Base-by-base conservation (phyloP, 2,113 vertebrate genomes). In the Plestiodon gilberti region DNA sequence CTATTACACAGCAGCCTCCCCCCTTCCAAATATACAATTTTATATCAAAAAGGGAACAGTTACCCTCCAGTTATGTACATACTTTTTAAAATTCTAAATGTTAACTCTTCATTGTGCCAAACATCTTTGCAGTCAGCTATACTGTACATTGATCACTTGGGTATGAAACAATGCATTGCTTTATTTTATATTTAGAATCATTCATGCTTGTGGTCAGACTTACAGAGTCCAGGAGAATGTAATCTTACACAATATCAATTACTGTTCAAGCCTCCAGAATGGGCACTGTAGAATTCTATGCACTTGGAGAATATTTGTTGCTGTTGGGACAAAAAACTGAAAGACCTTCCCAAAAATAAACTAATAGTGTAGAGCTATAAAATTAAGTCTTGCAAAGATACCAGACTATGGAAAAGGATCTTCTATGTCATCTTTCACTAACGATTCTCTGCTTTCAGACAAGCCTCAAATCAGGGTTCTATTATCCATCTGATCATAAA, bases 241-340 rank as follows among this genome's bases (percentile, higher is more conserved):
- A 85, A 38, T 78, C 83, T 85, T 48, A n/a, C 78, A 85, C 52
- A 85, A 78, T 85, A 85, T 85, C 75, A 85, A 43, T 79, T 79
- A 81, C 71, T 86, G 78, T 74, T 86, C 65, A 78, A 73, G 69
- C 62, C 38, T 86, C 78, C 78, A 87, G 70, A 81, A 81, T 64
- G 38, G 85, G 78, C 78, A 81, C 57, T 75, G 85, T 74, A 86
- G 69, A 78, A 85, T 73, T 77, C 61, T 85, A 52, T 84, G 74
- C 83, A 64, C 70, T 75, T 81, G 78, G 78, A 87, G 43, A 57
- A 30, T 87, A 65, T 87, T 75, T 81, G 59, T 43, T 87, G 85
- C 85, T 87, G 59, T 81, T 81, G 70, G 78, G 59, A 87, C 57
- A 87, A 75, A 65, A 87, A 78, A 85, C 83, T 85, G 83, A 85